These are phyloP conservation scores for Sparidentex hasta DNA, from an alignment of 2,797 vertebrate genomes.

Conservation along the genomic window DNA sequence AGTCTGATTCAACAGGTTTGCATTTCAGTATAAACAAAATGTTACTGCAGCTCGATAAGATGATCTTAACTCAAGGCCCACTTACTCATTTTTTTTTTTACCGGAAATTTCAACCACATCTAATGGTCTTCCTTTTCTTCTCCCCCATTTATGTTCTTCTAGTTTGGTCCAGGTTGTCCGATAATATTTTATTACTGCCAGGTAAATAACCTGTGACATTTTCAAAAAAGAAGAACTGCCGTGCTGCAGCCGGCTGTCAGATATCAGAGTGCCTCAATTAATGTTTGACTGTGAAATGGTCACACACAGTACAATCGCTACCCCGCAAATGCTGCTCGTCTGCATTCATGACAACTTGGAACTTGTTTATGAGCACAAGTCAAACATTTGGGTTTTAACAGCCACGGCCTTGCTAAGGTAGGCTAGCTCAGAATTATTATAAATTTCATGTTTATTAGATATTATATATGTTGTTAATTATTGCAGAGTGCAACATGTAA, in stretches of 20 bases:
- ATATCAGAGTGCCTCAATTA: slow-evolving; percentile 16
- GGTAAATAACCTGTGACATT: background rate
- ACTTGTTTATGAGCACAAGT: background rate
- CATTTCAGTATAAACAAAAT: slow-evolving; percentile 4
- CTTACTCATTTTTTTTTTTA: background rate
- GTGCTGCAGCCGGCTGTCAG: background rate
- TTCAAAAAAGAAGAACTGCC: background rate
- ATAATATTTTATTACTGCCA: background rate
- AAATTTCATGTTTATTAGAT: background rate
- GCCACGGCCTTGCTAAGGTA: background rate
- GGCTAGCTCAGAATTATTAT: background rate
- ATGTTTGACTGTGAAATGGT: background rate
- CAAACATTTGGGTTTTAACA: background rate
- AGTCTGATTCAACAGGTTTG: slow-evolving; percentile 11
- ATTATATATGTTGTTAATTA: background rate
- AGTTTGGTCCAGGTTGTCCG: background rate
- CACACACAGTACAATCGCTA: background rate
- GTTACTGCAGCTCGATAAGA: slow-evolving; percentile 5
- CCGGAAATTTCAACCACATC: background rate
- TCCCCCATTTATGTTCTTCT: background rate
- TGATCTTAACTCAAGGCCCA: slow-evolving; percentile 9
- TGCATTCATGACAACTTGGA: slow-evolving; percentile 45
- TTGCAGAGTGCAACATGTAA: too few relatives aligned
- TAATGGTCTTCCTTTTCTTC: background rate
- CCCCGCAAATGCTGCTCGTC: background rate